Evolutionary conservation across 2,113 vertebrate species (phyloP), one percentile per base, ranked within the genome.

Genomic region (Calonectris borealis): DNA sequence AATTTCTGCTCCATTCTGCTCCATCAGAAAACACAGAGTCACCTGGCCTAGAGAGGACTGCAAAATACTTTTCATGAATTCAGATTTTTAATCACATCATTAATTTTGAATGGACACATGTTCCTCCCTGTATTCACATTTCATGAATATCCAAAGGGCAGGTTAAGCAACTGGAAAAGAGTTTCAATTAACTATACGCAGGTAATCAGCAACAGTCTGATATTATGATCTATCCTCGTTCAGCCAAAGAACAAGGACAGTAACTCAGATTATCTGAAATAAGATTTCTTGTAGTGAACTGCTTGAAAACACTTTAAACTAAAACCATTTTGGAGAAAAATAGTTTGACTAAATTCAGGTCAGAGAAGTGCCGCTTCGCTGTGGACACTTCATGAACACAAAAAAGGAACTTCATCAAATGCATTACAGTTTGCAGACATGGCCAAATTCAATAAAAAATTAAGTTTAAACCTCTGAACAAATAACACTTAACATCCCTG

Each of bases 221-320:
- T 60, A 36, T n/a, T 64, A 36, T 0, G 1, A 83, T 77, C 75
- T 73, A 26, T 78, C 80, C 48, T 52, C 0, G 0, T 55, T 62
- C 84, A 93, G n/a, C 54, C 36, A 49, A 76, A 91, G 14, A 80
- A 44, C 24, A 62, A 51, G 25, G 84, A 57, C 16, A 13, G 20
- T 32, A 38, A 66, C 21, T 76, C 36, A 46, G 18, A 62, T 44
- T 0, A 40, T 72, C 84, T 87, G 6, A 93, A 85, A 87, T 19
- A 44, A 32, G 16, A 40, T 66, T 86, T 86, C 36, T 83, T 73
- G 26, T 20, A 36, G 14, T 16, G 16, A 88, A 48, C 29, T 62
- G 27, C 58, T 75, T 62, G 25, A 73, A 83, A 93, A 64, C 29
- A 36, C 42, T 78, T 75, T 26, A 68, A 89, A 75, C 3, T 3